These are phyloP conservation scores for Halcyon malimbica DNA, from an alignment of 2,113 vertebrate species.

Conservation along the genomic window DNA sequence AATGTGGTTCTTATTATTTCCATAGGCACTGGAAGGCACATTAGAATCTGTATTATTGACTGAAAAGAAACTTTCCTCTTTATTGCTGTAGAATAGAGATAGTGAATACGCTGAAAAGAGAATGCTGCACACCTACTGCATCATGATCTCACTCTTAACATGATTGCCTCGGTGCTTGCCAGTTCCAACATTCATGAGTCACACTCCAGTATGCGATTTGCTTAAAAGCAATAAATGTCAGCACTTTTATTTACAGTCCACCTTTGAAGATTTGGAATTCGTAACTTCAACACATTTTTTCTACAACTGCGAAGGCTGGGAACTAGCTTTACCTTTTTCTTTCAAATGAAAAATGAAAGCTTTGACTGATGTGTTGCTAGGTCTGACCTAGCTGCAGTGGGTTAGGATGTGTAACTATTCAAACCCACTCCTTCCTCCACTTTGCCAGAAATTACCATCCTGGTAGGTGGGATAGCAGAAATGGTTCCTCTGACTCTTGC, in stretches of 20 bases:
- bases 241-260: conserved; percentile 41
- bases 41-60: conserved; percentile 10
- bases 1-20: conserved; percentile 22
- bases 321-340: conserved; percentile 19
- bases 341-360: conserved; percentile 25
- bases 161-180: conserved; percentile 22
- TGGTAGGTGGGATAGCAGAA: not conserved
- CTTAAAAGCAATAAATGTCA: conserved; percentile 60
- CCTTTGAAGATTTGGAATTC: conserved; percentile 53
- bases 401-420: not conserved
- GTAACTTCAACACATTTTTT: not conserved
- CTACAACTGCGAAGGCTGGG: not conserved
- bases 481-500: not conserved
- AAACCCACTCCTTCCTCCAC: conserved; percentile 11
- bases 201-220: conserved; percentile 55
- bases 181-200: conserved; percentile 45
- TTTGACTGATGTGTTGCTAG: not conserved
- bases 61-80: conserved; percentile 17
- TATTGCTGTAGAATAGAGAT: not conserved
- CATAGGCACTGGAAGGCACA: not conserved
- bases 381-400: not conserved
- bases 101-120: conserved; percentile 38
- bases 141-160: conserved; percentile 66
- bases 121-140: conserved; percentile 60
- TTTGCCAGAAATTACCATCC: not conserved